A percentile compares a stretch with the other conserved stretches of the same genome.
phyloP scores from a whole-genome alignment of 2,797 vertebrate species.

The Pyrocephalus nanus region DNA sequence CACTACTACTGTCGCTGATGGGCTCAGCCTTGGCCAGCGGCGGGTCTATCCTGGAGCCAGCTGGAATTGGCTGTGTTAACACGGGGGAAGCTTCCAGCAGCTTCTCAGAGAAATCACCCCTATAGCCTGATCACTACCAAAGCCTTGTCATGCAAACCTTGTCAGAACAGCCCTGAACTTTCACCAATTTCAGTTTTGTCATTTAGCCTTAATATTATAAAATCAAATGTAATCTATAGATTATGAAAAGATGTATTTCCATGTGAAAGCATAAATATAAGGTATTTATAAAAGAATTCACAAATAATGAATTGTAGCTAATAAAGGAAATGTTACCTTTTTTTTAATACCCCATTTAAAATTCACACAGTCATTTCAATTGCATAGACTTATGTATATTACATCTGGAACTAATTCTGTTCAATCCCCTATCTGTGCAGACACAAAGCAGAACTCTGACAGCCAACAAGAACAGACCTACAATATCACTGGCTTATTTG shows the following conservation, averaged over 20 bases:
- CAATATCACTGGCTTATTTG: not conserved
- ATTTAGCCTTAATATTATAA: not conserved
- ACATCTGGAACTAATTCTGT: not conserved
- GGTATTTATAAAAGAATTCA: not conserved
- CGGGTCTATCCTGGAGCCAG: not conserved
- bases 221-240: not conserved
- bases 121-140: not conserved
- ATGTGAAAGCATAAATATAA: not conserved
- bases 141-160: not conserved
- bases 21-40: not conserved
- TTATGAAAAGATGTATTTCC: not conserved
- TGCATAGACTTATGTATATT: not conserved
- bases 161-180: not conserved
- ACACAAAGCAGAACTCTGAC: not conserved
- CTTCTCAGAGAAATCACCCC: not conserved
- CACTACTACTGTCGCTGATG: no score
- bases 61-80: not conserved
- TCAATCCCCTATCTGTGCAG: not conserved
- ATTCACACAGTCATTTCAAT: not conserved
- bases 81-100: not conserved
- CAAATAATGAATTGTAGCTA: not conserved
- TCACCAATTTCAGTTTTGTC: not conserved
- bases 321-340: not conserved
- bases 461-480: not conserved
- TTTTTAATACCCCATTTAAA: not conserved